phyloP scores from a whole-genome alignment of 2,888 invertebrate genomes.

The Drosophila pseudotakahashii region DNA sequence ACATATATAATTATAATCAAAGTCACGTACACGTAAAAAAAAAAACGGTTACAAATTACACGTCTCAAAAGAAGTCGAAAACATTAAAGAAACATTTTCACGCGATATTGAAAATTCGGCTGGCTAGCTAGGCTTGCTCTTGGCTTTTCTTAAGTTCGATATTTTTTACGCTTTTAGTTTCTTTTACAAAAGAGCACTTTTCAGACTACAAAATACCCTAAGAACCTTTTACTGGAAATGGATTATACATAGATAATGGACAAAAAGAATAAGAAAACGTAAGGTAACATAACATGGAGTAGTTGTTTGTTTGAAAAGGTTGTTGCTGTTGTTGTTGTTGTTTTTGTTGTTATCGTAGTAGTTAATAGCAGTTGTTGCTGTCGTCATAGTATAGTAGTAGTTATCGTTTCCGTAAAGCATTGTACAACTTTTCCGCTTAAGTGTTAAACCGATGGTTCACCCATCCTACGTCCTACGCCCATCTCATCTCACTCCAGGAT shows the following conservation, averaged over 20 bases:
- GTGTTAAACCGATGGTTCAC: conserved; percentile 12
- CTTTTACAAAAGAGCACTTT: conserved; percentile 55
- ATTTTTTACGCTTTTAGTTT: conserved; percentile 18
- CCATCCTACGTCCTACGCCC: conserved; percentile 9
- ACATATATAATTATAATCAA: conserved; percentile 26
- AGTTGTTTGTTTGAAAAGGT: conserved; percentile 12
- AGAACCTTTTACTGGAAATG: conserved; percentile 68
- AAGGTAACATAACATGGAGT: conserved; percentile 34
- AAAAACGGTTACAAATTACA: conserved; percentile 12
- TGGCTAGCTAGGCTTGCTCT: conserved; percentile 41
- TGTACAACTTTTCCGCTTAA: conserved; percentile 38
- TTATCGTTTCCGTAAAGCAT: conserved; percentile 31
- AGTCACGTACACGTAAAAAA: conserved; percentile 29
- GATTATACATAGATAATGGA: conserved; percentile 48
- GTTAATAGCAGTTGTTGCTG: conserved; percentile 10
- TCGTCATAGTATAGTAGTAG: conserved; percentile 21
- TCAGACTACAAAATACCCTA: conserved; percentile 66
- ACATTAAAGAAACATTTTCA: conserved; percentile 12
- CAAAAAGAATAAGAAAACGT: conserved; percentile 28
- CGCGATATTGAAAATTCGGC: conserved; percentile 16
- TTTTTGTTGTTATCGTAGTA: conserved; percentile 24
- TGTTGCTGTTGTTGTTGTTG: conserved; percentile 12
- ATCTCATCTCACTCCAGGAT: conserved; percentile 2
- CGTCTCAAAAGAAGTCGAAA: conserved; percentile 10
- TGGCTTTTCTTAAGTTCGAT: conserved; percentile 18